A percentile compares a stretch with the other conserved stretches of the same genome.
These are phyloP conservation scores for Cynopterus brachyotis DNA, from an alignment of 2,113 vertebrate species.

Conservation along the genomic window DNA sequence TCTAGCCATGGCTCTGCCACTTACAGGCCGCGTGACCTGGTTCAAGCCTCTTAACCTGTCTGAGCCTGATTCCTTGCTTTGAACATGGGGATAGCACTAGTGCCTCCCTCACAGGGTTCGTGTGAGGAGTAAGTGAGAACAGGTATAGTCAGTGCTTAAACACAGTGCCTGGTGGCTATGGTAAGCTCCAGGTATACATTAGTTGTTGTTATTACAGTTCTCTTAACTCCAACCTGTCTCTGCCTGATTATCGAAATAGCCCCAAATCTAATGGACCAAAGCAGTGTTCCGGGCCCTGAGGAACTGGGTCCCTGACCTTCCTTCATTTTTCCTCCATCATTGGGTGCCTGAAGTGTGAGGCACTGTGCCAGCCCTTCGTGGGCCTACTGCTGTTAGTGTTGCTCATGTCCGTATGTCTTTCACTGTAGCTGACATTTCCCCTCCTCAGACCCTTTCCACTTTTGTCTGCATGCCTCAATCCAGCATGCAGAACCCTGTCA, in stretches of 20 bases:
- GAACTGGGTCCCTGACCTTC: neutral
- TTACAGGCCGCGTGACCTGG: neutral
- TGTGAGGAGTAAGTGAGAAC: neutral
- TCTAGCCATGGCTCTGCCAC: neutral
- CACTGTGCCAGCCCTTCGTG: neutral
- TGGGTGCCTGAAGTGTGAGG: neutral
- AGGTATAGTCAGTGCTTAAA: too few species aligned
- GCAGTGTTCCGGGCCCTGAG: neutral
- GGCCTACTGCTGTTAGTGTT: neutral
- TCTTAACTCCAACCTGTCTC: neutral
- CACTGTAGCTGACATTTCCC: neutral
- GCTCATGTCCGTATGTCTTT: neutral
- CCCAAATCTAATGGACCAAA: neutral
- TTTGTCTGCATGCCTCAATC: neutral
- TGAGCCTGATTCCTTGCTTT: neutral
- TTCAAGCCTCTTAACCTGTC: neutral
- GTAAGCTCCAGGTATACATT: fast-evolving
- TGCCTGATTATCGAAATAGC: neutral
- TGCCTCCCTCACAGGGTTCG: neutral
- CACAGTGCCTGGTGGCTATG: neutral
- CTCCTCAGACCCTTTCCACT: neutral
- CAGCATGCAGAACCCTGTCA: neutral
- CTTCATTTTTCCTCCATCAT: neutral
- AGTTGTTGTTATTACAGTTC: neutral
- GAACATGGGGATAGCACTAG: neutral